Percentiles rank a stretch among this genome's conserved stretches.
Evolutionary conservation across 2,888 invertebrate genomes (phyloP).

Genomic region (Lutraria lutraria): DNA sequence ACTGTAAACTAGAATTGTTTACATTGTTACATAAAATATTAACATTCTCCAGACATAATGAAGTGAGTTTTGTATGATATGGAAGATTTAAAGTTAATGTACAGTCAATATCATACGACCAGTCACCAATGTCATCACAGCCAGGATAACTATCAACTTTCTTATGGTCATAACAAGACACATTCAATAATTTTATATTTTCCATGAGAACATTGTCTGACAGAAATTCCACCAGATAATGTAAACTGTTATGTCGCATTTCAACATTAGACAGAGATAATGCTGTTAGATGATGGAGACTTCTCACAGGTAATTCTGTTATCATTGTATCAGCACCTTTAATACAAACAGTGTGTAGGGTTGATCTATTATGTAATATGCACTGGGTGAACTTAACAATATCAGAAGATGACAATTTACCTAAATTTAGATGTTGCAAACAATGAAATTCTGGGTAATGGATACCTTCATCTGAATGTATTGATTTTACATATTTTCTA

Average conservation of each 20-base stretch:
- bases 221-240: not conserved
- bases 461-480: not conserved
- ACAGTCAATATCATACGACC: not conserved
- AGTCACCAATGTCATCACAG: not conserved
- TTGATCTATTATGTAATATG: not conserved
- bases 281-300: constrained; percentile 3
- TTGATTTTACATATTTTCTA: not conserved
- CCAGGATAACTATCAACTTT: too few species aligned
- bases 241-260: not conserved
- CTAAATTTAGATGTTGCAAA: not conserved
- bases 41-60: not conserved
- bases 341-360: constrained; percentile 15
- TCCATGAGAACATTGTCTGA: not conserved
- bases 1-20: not conserved
- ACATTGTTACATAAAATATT: not conserved
- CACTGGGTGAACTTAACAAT: not conserved
- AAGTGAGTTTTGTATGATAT: not conserved
- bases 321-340: not conserved
- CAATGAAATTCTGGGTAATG: not conserved
- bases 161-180: not conserved
- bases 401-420: not conserved
- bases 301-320: not conserved
- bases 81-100: not conserved
- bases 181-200: not conserved
- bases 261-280: not conserved